Percentiles rank a stretch among this genome's conserved stretches.
Evolutionary conservation across 1,140 invertebrate genomes (phyloP).

Genomic region (Atopsyche davidsoni): DNA sequence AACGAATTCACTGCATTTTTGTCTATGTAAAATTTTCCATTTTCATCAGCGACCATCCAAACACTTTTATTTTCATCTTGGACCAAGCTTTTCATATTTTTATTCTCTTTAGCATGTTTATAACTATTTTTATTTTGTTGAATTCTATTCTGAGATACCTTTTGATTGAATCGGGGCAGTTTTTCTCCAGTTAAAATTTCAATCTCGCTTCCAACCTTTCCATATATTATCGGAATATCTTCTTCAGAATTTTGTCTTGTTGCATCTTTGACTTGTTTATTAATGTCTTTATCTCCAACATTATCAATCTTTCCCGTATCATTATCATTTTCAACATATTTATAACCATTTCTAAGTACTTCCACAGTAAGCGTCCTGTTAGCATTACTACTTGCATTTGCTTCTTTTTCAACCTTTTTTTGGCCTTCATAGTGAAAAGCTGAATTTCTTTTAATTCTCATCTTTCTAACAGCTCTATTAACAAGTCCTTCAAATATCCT

Average conservation of each 20-base stretch:
- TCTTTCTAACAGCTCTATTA: too few relatives aligned
- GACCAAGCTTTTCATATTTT: background rate
- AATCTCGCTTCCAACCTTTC: background rate
- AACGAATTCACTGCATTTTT: too few relatives aligned
- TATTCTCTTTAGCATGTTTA: background rate
- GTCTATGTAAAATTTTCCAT: too few relatives aligned
- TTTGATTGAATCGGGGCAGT: background rate
- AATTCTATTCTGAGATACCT: background rate
- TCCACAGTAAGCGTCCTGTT: too few relatives aligned
- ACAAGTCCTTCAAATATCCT: too few relatives aligned
- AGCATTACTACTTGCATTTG: too few relatives aligned
- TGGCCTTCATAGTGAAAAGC: too few relatives aligned
- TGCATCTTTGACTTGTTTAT: background rate
- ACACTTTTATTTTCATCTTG: too few relatives aligned
- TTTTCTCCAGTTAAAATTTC: background rate
- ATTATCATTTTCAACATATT: constrained; percentile 26
- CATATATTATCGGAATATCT: background rate
- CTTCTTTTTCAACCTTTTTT: too few relatives aligned
- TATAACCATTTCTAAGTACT: too few relatives aligned
- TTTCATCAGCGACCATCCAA: too few relatives aligned
- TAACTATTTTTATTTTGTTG: background rate
- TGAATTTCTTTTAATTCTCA: too few relatives aligned
- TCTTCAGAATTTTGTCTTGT: background rate
- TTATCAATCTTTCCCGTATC: constrained; percentile 13
- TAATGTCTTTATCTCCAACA: background rate